Conservation (phyloP, 2,113 vertebrate species). For the Myiopsitta monachus region DNA sequence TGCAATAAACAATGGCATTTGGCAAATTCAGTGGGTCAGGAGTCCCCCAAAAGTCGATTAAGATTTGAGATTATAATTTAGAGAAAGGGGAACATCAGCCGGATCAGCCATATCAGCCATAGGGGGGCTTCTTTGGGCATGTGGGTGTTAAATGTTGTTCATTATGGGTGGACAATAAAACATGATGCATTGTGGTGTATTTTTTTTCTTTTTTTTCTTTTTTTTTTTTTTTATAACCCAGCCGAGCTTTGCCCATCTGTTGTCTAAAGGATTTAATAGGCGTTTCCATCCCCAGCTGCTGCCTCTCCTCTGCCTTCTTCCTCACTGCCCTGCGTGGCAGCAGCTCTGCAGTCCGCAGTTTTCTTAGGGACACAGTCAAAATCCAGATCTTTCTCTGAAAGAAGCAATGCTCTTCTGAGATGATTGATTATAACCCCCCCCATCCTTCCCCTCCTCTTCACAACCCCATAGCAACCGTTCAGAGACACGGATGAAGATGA, state of each 20-base stretch:
- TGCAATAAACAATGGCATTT: constrained; percentile 8
- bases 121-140: constrained; percentile 42
- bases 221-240: constrained; percentile 47
- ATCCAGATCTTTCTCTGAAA: constrained; percentile 77
- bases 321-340: constrained; percentile 68
- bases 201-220: constrained; percentile 18
- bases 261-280: constrained; percentile 82
- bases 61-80: constrained; percentile 10
- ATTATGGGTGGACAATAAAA: constrained; percentile 71
- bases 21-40: not conserved
- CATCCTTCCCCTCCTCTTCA: constrained; percentile 48
- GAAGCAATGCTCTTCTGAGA: constrained; percentile 68
- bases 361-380: constrained; percentile 75
- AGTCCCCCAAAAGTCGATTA: constrained; percentile 35
- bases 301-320: constrained; percentile 77
- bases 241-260: constrained; percentile 80
- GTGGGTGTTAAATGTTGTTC: constrained; percentile 69
- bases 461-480: constrained; percentile 73
- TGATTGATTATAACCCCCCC: constrained; percentile 61
- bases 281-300: constrained; percentile 79
- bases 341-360: constrained; percentile 74
- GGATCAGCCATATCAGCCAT: not conserved
- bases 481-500: constrained; percentile 52
- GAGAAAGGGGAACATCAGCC: not conserved
- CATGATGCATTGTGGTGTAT: constrained; percentile 70